Evolutionary conservation across 2,113 vertebrate genomes (phyloP), one percentile per base, ranked within the genome.

Genomic region (Electrona antarctica): DNA sequence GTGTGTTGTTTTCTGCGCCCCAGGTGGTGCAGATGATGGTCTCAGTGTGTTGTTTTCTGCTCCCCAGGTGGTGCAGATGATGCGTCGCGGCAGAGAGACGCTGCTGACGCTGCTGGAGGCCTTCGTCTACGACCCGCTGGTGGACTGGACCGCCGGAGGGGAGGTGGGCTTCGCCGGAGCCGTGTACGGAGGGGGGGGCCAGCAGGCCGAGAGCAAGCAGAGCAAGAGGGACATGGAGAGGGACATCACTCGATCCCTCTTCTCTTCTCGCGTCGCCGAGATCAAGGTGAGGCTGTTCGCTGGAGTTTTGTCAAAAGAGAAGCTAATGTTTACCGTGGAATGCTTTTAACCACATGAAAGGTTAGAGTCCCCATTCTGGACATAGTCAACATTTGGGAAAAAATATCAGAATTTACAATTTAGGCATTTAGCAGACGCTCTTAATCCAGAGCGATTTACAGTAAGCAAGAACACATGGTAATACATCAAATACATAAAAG

Each of bases 171-270:
- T 99, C 60, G 98, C 97, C 2, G 98, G 98, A 1, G 98, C 98
- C 0, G 98, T 99, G 45, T 99, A 99, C 29, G 97, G 98, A 41
- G 98, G 98, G 33, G 98, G 98, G 0, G 97, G 97, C 51, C 97
- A 99, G 72, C 97, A 99, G 88, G 97, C 97, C 0, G 98, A 99
- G 84, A 98, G 87, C 89, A 99, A 98, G 21, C 97, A 99, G 82
- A 99, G 95, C 93, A 99, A 99, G 84, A 93, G 97, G 68, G 97
- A 98, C 80, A 99, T 99, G 98, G 98, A 99, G 71, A 92, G 98
- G 55, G 98, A 99, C 82, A 98, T 99, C 79, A 99, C 98, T 0
- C 96, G 96, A 12, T 99, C 97, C 45, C 96, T 99, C 9, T 99
- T 99, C 82, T 99, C 98, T 73, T 99, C 98, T 0, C 93, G 97